Evolutionary conservation across 35 echinoderm and acorn worm genomes (phyloP).

Genomic region (Ophiothrix spiculata): DNA sequence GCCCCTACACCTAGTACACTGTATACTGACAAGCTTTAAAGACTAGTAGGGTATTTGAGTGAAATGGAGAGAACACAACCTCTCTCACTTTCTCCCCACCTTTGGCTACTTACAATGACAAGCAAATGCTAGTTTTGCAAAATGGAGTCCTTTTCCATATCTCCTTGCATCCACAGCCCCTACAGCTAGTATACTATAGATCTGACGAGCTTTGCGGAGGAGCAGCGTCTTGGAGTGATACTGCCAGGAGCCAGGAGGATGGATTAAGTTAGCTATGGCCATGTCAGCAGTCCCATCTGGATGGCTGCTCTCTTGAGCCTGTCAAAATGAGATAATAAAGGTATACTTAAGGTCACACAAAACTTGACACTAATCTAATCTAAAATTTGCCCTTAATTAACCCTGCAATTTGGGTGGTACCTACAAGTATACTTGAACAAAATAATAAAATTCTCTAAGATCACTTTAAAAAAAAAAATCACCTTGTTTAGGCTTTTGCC

Average conservation of each 20-base stretch:
- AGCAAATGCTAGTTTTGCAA: conserved; percentile 36
- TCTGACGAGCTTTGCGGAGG: conserved; percentile 56
- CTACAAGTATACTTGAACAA: too few relatives aligned
- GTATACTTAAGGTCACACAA: too few relatives aligned
- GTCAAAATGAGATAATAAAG: neutral
- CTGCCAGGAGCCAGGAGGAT: conserved; percentile 63
- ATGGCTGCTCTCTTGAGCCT: neutral
- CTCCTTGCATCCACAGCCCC: conserved; percentile 1
- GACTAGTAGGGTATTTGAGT: conserved; percentile 29
- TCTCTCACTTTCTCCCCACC: too few relatives aligned
- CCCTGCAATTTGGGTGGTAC: too few relatives aligned
- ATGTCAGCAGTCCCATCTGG: neutral
- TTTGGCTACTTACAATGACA: conserved; percentile 80
- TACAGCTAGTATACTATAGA: conserved; percentile 51
- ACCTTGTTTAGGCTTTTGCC: too few relatives aligned
- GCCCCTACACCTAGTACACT: conserved; percentile 34
- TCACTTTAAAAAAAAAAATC: too few relatives aligned
- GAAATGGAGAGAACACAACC: conserved; percentile 56
- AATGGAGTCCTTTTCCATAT: conserved; percentile 56
- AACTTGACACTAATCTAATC: too few relatives aligned
- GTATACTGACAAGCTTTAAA: conserved; percentile 62
- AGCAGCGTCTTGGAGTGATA: conserved; percentile 29
- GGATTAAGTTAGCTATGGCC: neutral
- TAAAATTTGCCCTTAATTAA: too few relatives aligned
- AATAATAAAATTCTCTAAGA: too few relatives aligned